These are phyloP conservation scores for Daubentonia madagascariensis DNA, from an alignment of 2,113 vertebrate genomes.

Conservation along the genomic window DNA sequence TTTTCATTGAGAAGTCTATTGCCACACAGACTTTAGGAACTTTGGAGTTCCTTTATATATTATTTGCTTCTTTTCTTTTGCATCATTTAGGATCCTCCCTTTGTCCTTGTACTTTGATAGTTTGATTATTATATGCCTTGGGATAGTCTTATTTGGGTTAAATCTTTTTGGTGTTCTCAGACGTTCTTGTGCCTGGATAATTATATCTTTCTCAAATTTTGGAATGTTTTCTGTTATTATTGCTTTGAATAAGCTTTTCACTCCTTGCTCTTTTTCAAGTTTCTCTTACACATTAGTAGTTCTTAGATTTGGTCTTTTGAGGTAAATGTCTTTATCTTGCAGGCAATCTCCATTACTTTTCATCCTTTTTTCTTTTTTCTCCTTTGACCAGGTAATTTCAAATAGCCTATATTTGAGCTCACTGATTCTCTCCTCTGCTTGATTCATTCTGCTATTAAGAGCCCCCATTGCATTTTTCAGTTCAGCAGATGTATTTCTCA, in stretches of 20 bases:
- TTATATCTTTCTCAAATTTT: not conserved
- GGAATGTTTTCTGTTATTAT: not conserved
- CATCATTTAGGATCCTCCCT: not conserved
- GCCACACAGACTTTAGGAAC: not conserved
- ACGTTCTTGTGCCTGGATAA: not conserved
- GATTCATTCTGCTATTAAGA: not conserved
- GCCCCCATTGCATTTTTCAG: not conserved
- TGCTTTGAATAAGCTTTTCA: not conserved
- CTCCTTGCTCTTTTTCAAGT: not conserved
- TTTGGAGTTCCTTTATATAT: not conserved
- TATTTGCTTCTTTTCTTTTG: not conserved
- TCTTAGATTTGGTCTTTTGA: not conserved
- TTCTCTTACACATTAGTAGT: not conserved
- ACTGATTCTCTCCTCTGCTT: not conserved
- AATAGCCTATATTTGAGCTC: not conserved
- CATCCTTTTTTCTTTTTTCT: not conserved
- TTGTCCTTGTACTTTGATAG: not conserved
- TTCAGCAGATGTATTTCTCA: not conserved
- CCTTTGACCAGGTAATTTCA: not conserved
- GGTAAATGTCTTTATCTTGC: not conserved
- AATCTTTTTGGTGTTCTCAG: not conserved
- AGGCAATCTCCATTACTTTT: not conserved
- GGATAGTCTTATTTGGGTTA: not conserved
- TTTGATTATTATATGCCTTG: not conserved
- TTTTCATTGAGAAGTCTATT: not conserved